These are phyloP conservation scores for Cyrtodaria siliqua DNA, from an alignment of 2,888 invertebrate species.

Conservation along the genomic window DNA sequence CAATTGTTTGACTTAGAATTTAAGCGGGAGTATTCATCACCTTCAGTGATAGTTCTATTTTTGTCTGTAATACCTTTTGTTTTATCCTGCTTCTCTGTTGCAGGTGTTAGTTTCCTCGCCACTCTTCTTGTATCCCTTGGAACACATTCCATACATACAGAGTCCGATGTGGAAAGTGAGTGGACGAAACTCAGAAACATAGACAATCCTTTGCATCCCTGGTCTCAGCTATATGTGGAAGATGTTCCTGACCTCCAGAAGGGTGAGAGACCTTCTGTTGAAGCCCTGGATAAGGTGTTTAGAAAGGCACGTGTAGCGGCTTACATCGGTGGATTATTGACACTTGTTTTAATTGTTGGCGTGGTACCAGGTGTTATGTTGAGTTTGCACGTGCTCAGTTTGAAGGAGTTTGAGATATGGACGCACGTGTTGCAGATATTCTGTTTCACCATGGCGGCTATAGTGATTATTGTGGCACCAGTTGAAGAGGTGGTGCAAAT, in stretches of 20 bases:
- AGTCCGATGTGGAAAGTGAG: slow-evolving; percentile 63
- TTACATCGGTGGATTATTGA: slow-evolving; percentile 70
- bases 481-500: slow-evolving; percentile 73
- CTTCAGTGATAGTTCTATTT: too few relatives aligned
- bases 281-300: slow-evolving; percentile 71
- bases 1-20: too few relatives aligned
- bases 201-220: slow-evolving; percentile 78
- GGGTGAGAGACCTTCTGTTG: slow-evolving; percentile 64
- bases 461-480: slow-evolving; percentile 73
- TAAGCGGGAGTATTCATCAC: too few relatives aligned
- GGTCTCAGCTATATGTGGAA: slow-evolving; percentile 71
- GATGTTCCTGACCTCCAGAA: slow-evolving; percentile 69
- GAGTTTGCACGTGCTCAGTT: slow-evolving; percentile 68
- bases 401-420: slow-evolving; percentile 70
- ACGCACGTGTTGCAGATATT: slow-evolving; percentile 70
- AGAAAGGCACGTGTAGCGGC: slow-evolving; percentile 71
- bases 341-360: slow-evolving; percentile 67
- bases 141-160: slow-evolving; percentile 68
- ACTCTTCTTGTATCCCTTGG: slow-evolving; percentile 76
- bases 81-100: too few relatives aligned
- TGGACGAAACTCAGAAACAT: slow-evolving; percentile 76
- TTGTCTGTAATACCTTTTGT: too few relatives aligned
- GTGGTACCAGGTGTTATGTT: slow-evolving; percentile 76
- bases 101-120: slow-evolving; percentile 68
- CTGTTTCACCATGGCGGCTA: slow-evolving; percentile 70